Evolutionary conservation across 2,888 invertebrate species (phyloP), one percentile per base, ranked within the genome.

Genomic region (Scelioninae gen. 2): DNA sequence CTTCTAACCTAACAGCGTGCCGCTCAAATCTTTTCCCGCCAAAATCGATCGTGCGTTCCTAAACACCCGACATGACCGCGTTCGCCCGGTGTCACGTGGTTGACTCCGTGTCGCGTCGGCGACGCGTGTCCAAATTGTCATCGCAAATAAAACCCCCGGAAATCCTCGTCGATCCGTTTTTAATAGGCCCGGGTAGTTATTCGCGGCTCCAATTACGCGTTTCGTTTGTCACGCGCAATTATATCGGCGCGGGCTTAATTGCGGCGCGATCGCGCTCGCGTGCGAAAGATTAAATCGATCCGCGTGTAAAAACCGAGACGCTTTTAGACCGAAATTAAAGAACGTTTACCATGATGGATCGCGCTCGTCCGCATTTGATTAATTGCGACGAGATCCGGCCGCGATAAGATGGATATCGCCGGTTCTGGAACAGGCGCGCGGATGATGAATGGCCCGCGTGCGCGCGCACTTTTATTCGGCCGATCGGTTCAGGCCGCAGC

Each of bases 41-140:
- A 45, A 64, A 65, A 69, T 69, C 74, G 70, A 70, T 70, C 60
- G 25, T 6, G 25, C 25, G 25, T 25, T 25, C 25, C 25, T 3
- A 25, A 25, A 37, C 7, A 22, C 28, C 43, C 61, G 68, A n/a
- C n/a, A n/a, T n/a, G n/a, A n/a, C n/a, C n/a, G n/a, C n/a, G n/a
- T n/a, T n/a, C n/a, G n/a, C n/a, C n/a, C n/a, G n/a, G n/a, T n/a
- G n/a, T 60, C 65, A 48, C 70, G 65, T 74, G 60, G 63, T 73
- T 63, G 46, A 65, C 69, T 53, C 65, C 55, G 41, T 45, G 31
- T 61, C 65, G 61, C 65, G 65, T 60, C 31, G 25, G 9, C 19
- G 39, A 28, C 69, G 48, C 58, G 55, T 63, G 64, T 74, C 70
- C 70, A 67, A 74, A 67, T 67, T 61, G 74, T 67, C 50, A 61